Evolutionary conservation across 2,797 vertebrate genomes (phyloP).

Genomic region (Peromyscus nudipes): DNA sequence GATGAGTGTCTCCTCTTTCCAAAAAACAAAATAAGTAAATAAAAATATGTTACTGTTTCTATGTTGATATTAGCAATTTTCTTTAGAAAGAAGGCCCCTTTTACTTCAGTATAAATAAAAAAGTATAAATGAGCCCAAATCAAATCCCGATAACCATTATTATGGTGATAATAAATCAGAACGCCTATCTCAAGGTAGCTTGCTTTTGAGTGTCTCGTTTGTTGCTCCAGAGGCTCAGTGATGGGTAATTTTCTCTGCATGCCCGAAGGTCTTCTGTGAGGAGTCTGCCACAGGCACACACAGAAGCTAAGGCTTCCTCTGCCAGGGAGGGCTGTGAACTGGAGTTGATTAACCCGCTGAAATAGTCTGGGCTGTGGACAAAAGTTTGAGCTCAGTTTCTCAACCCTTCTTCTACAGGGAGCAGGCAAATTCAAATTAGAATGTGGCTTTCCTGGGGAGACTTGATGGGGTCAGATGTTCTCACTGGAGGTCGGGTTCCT

Average conservation of each 20-base stretch:
- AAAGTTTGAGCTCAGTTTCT: neutral
- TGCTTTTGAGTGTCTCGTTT: neutral
- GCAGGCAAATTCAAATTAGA: slow-evolving; percentile 30
- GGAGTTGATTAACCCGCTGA: neutral
- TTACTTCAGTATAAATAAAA: slow-evolving; percentile 33
- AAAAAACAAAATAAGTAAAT: slow-evolving; percentile 49
- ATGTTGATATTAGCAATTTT: neutral
- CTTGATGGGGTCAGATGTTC: neutral
- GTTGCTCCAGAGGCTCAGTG: neutral
- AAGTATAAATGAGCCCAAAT: slow-evolving; percentile 27
- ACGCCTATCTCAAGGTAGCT: neutral
- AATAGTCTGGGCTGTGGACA: neutral
- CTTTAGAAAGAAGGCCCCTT: slow-evolving; percentile 10
- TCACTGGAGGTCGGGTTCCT: neutral
- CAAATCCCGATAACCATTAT: neutral
- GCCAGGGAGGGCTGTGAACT: neutral
- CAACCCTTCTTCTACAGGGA: neutral
- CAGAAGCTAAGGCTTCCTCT: neutral
- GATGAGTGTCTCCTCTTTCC: neutral
- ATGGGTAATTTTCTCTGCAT: neutral
- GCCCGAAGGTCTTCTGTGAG: neutral
- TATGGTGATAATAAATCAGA: neutral
- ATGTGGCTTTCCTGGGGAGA: neutral
- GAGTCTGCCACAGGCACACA: neutral
- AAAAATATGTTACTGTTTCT: slow-evolving; percentile 14